These are phyloP conservation scores for Galeruca laticollis DNA, from an alignment of 2,888 invertebrate species.

Conservation along the genomic window DNA sequence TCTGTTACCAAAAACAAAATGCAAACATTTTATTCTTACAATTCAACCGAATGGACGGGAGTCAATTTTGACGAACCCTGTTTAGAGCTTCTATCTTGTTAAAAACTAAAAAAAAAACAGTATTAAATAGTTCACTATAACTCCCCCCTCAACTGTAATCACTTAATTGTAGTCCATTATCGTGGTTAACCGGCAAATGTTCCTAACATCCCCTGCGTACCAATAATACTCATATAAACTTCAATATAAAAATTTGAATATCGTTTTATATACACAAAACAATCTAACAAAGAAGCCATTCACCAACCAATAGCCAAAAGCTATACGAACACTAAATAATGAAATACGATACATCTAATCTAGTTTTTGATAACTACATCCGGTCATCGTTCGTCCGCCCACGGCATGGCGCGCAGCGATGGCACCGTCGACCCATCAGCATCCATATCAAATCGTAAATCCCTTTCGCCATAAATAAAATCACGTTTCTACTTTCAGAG, in stretches of 20 bases:
- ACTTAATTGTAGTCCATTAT: background rate
- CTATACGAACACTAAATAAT: slow-evolving; percentile 7
- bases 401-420: background rate
- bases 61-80: no score
- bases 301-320: background rate
- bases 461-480: slow-evolving; percentile 14
- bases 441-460: slow-evolving; percentile 10
- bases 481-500: slow-evolving; percentile 7
- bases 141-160: no score
- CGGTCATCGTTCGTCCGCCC: slow-evolving; percentile 11
- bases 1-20: no score
- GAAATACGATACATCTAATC: slow-evolving; percentile 15
- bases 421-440: slow-evolving; percentile 5
- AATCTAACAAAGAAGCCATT: background rate
- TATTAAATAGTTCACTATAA: no score
- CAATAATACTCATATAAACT: background rate
- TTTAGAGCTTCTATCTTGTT: no score
- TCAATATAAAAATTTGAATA: background rate
- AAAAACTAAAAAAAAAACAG: no score
- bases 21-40: no score
- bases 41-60: no score
- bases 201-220: background rate
- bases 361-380: slow-evolving; percentile 17
- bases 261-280: slow-evolving; percentile 1
- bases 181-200: background rate